A percentile compares a stretch with the other conserved stretches of the same genome.
These are phyloP conservation scores for Diplogasteroides magnus DNA, from an alignment of 1,140 invertebrate species.

Conservation along the genomic window DNA sequence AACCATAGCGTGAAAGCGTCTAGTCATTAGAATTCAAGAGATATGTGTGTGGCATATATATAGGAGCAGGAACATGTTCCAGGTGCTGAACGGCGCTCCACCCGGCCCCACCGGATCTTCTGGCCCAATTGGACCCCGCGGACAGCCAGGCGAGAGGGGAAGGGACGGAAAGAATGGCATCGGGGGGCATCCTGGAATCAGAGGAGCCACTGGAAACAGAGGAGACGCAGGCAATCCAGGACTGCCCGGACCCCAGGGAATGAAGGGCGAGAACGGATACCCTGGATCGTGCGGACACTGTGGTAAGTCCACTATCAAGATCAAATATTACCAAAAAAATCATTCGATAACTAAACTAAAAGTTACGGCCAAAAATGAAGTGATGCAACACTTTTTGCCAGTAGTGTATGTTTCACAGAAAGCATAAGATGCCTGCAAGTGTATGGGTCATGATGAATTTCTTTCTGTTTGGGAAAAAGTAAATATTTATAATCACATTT, in stretches of 20 bases:
- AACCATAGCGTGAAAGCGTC: too few species aligned
- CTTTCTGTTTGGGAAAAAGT: too few species aligned
- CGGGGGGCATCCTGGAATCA: slow-evolving; percentile 19
- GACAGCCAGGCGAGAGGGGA: slow-evolving; percentile 14
- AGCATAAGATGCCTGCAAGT: too few species aligned
- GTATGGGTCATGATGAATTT: too few species aligned
- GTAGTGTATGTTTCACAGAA: too few species aligned
- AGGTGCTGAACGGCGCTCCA: slow-evolving; percentile 33
- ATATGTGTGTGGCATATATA: too few species aligned
- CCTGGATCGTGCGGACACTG: slow-evolving; percentile 18
- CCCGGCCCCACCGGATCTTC: slow-evolving; percentile 32
- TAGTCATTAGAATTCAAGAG: too few species aligned
- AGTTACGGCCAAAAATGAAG: too few species aligned
- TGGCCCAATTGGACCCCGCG: slow-evolving; percentile 22
- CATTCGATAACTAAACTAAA: too few species aligned
- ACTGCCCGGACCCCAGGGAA: slow-evolving; percentile 31
- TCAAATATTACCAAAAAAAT: slow-evolving; percentile 21
- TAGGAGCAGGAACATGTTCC: too few species aligned
- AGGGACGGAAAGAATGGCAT: slow-evolving; percentile 17
- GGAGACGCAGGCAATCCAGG: slow-evolving; percentile 35
- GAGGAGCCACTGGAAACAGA: slow-evolving; percentile 26
- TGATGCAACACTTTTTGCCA: too few species aligned
- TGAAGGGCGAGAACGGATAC: slow-evolving; percentile 6
- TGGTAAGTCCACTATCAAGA: slow-evolving; percentile 8
- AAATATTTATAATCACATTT: too few species aligned